Evolutionary conservation across 2,888 invertebrate species (phyloP), one percentile per base, ranked within the genome.

Genomic region (Noctua janthina): DNA sequence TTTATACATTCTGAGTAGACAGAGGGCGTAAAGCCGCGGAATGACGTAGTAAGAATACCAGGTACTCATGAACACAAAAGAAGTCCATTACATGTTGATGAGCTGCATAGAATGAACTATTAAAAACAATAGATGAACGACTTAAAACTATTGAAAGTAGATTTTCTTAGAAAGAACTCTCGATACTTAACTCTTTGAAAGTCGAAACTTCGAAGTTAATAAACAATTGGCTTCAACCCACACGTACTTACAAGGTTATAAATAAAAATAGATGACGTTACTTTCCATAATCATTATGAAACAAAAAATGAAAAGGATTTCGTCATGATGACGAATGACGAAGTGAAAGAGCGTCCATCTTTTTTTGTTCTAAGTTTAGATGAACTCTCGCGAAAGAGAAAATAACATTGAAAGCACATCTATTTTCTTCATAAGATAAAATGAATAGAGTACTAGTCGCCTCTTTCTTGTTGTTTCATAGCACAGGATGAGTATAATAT

Each of bases 91-190:
- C 66, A 43, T 43, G n/a, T 70, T 56, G 69, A 79, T 76, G 43
- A 74, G 56, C n/a, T 43, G 35, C 43, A 20, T 39, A 23, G 23
- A 64, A 62, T 49, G 17, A 73, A 46, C 39, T 69, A 62, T 51
- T 29, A 64, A 74, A 85, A 86, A 80, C 74, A 80, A 83, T 76
- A 51, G 72, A 62, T 46, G n/a, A n/a, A 59, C 15, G 51, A 64
- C 39, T 51, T 46, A 49, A 46, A 54, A 39, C 49, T 29, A 46
- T 76, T 62, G 74, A 75, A 87, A 84, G 87, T 69, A 49, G 23
- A 15, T 66, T 75, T 87, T 77, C 84, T 87, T 66, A 10, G 85
- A 85, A 85, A 77, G 1, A 62, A 69, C 66, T 84, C 62, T 87
- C 74, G 39, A 13, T 46, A 56, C 29, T 49, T 15, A 59, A 11